Evolutionary conservation across 2,113 vertebrate genomes (phyloP), one percentile per base, ranked within the genome.

Genomic region (Herpetotheres cachinnans): DNA sequence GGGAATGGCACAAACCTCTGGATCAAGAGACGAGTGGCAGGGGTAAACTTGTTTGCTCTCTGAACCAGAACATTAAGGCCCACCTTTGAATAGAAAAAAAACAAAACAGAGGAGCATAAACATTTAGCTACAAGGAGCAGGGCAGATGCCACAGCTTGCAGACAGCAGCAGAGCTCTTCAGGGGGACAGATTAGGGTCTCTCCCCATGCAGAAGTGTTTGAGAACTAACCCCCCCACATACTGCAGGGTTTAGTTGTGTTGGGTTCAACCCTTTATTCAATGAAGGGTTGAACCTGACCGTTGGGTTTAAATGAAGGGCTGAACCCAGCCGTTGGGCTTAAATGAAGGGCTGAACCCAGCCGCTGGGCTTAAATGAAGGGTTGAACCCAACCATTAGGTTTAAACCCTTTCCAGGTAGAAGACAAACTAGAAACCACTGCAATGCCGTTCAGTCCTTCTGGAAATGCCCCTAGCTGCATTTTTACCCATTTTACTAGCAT

Each of bases 1-100:
- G 99, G 99, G 97, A 99, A 99, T 2, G 99, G 99, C 97, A 99
- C 98, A 83, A 99, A 99, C 93, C 99, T 98, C 98, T 99, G 99
- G 95, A 99, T 98, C 93, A 99, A 86, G 38, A 99, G 98, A 72
- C 98, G 98, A 59, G 98, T 99, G 54, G 99, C 98, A 0, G 99
- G 99, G 65, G 97, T 99, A 93, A 99, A 99, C 95, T 97, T 97
- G 96, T 98, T 98, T 38, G 99, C 99, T 98, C 95, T 99, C 98
- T 98, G 98, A 95, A 99, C 97, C 95, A 99, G 98, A 93, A 99
- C 96, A 11, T 99, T 99, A 97, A 99, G 98, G 91, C 99, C 99
- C 56, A 99, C 99, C 99, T 99, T 76, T 42, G 30, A 74, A 94
- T 0, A 80, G 63, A 25, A 62, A 74, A n/a, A 26, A 14, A 76